Percentiles rank a stretch among this genome's conserved stretches.
Evolutionary conservation across 2,797 vertebrate species (phyloP).

Genomic region (Cichlasoma orientale): DNA sequence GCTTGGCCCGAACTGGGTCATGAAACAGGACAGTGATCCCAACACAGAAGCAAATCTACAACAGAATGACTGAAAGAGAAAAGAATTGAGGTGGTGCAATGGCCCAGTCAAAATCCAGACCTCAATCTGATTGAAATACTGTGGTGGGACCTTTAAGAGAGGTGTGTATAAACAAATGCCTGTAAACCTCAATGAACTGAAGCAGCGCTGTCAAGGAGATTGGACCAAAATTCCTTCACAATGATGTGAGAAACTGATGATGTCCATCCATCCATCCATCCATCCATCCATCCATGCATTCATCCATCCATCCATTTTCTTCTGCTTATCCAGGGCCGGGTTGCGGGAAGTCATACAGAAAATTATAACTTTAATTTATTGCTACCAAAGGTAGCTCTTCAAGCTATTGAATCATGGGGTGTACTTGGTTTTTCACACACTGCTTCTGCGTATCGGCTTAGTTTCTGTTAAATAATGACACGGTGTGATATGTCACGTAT

Average conservation of each 20-base stretch:
- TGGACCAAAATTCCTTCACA: background rate
- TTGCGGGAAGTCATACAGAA: background rate
- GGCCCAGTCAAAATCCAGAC: background rate
- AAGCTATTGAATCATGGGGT: background rate
- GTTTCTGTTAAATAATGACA: background rate
- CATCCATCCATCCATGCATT: too few species aligned
- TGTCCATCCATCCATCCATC: too few species aligned
- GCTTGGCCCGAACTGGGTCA: background rate
- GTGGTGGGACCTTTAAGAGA: too few species aligned
- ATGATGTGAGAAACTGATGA: background rate
- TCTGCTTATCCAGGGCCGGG: too few species aligned
- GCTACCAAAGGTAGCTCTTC: accelerated
- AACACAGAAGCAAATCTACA: background rate
- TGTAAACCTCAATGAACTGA: background rate
- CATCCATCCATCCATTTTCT: too few species aligned
- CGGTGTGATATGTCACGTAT: background rate
- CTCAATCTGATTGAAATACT: background rate
- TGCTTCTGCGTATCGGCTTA: background rate
- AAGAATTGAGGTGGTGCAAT: background rate
- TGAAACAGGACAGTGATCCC: background rate
- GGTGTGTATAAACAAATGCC: too few species aligned
- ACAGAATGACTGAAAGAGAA: background rate
- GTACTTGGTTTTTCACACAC: background rate
- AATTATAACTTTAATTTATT: too few species aligned
- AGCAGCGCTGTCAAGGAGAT: background rate